A percentile compares a stretch with the other conserved stretches of the same genome.
These are phyloP conservation scores for Cliona cf. orientalis DNA, from an alignment of 37 sponge, comb jelly and placozoan genomes.

Conservation along the genomic window DNA sequence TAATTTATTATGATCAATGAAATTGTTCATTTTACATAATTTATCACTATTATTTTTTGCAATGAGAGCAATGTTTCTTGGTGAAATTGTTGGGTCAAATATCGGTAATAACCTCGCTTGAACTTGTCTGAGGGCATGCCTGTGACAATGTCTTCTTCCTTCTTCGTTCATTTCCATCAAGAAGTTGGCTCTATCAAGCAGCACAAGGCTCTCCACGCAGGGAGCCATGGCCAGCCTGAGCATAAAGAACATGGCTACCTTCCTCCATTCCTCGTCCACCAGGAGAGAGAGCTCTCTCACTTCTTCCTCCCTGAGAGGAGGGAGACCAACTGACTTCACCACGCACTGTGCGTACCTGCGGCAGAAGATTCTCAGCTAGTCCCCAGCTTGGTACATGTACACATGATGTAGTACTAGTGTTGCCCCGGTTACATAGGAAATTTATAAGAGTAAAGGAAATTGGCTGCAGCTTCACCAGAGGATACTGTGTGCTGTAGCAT, in stretches of 20 bases:
- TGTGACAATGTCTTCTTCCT: no score
- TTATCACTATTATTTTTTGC: not conserved
- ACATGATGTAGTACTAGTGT: no score
- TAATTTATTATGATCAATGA: no score
- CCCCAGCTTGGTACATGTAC: not conserved
- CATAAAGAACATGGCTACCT: constrained; percentile 73
- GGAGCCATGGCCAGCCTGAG: constrained; percentile 74
- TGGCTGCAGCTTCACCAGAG: not conserved
- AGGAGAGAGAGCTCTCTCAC: constrained; percentile 27
- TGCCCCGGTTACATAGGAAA: no score
- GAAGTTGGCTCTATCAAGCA: constrained; percentile 70
- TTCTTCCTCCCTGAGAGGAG: constrained; percentile 14
- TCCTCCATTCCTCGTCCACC: constrained; percentile 44
- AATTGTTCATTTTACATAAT: no score
- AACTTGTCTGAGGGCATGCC: no score
- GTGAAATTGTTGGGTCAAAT: constrained; percentile 72
- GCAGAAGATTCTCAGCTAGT: constrained; percentile 1
- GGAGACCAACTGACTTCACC: constrained; percentile 24
- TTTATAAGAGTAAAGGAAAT: not conserved
- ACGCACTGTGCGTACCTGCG: not conserved
- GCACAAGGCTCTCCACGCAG: constrained; percentile 76
- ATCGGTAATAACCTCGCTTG: no score
- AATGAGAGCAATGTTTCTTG: constrained; percentile 60
- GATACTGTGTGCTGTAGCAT: not conserved
- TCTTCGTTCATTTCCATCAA: constrained; percentile 62